Conservation (phyloP, 2,888 invertebrate species). For the Ceramica pisi region DNA sequence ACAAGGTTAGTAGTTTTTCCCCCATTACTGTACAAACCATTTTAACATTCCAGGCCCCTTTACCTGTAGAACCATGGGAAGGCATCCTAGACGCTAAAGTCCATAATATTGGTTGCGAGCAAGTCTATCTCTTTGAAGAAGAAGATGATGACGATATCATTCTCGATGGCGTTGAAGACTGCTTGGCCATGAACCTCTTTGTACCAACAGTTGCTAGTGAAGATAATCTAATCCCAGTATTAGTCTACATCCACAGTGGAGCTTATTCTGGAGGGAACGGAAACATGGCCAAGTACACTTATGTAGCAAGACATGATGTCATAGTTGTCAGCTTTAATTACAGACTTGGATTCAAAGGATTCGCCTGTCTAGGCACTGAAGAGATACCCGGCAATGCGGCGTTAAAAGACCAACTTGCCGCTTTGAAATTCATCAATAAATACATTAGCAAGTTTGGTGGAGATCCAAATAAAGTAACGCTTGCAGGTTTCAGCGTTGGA, state of each 20-base stretch:
- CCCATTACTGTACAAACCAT: no score
- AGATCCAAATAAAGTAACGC: slow-evolving; percentile 94
- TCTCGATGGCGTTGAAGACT: slow-evolving; percentile 82
- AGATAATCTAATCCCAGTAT: slow-evolving; percentile 80
- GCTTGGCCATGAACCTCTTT: slow-evolving; percentile 79
- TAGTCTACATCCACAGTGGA: slow-evolving; percentile 86
- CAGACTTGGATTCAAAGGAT: slow-evolving; percentile 93
- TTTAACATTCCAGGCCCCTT: slow-evolving; percentile 78
- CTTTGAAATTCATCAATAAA: slow-evolving; percentile 94
- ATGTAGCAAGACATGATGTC: slow-evolving; percentile 92
- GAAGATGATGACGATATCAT: slow-evolving; percentile 73
- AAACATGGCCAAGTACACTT: slow-evolving; percentile 88
- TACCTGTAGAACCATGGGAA: slow-evolving; percentile 81
- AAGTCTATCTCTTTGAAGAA: slow-evolving; percentile 78
- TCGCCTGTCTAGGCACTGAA: slow-evolving; percentile 91
- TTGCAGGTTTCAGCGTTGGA: slow-evolving; percentile 96
- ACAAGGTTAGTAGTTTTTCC: background rate
- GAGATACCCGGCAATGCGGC: slow-evolving; percentile 96
- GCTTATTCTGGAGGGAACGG: slow-evolving; percentile 83
- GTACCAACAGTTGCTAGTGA: slow-evolving; percentile 79
- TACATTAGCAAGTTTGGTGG: slow-evolving; percentile 95
- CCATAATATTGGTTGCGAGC: slow-evolving; percentile 76
- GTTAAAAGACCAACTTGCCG: slow-evolving; percentile 95
- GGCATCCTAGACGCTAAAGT: slow-evolving; percentile 72
- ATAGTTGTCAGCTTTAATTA: slow-evolving; percentile 93